These are phyloP conservation scores for Chymomyza amoena DNA, from an alignment of 2,888 invertebrate species.

Conservation along the genomic window DNA sequence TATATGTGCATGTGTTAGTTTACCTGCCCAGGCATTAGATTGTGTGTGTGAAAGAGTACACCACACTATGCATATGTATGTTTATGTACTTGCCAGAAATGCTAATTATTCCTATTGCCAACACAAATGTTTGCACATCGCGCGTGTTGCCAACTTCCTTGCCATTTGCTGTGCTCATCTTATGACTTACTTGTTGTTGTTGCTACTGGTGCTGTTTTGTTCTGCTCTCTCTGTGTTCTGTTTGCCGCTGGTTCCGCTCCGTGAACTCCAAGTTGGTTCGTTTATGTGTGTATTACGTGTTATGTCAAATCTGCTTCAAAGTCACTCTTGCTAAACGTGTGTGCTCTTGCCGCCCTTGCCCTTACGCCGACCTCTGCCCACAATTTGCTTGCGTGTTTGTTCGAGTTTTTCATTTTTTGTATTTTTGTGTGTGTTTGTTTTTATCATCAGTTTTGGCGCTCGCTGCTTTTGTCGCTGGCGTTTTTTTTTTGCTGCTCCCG, in stretches of 20 bases:
- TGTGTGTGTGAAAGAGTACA: constrained; percentile 21
- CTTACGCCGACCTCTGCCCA: not conserved
- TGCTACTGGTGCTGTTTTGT: constrained; percentile 1
- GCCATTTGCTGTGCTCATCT: not conserved
- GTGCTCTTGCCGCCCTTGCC: constrained; percentile 7
- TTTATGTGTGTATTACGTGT: constrained; percentile 3
- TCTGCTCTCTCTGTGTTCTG: constrained; percentile 1
- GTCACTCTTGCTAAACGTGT: constrained; percentile 68
- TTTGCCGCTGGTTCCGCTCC: constrained; percentile 21
- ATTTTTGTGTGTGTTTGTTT: constrained; percentile 31
- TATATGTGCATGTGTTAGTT: constrained; percentile 6
- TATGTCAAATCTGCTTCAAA: constrained; percentile 76
- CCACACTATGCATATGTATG: not conserved
- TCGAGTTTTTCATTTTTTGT: constrained; percentile 4
- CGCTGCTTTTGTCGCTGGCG: constrained; percentile 6
- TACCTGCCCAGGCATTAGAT: constrained; percentile 38
- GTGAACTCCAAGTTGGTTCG: constrained; percentile 34
- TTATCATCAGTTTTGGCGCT: constrained; percentile 18
- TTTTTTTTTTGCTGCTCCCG: constrained; percentile 50
- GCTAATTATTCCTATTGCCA: constrained; percentile 47
- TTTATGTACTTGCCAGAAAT: constrained; percentile 35
- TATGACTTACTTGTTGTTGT: not conserved
- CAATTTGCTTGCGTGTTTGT: not conserved
- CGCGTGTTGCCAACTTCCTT: not conserved
- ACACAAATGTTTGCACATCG: constrained; percentile 54